phyloP scores from a whole-genome alignment of 1,140 invertebrate species.

The Bombus confusus region DNA sequence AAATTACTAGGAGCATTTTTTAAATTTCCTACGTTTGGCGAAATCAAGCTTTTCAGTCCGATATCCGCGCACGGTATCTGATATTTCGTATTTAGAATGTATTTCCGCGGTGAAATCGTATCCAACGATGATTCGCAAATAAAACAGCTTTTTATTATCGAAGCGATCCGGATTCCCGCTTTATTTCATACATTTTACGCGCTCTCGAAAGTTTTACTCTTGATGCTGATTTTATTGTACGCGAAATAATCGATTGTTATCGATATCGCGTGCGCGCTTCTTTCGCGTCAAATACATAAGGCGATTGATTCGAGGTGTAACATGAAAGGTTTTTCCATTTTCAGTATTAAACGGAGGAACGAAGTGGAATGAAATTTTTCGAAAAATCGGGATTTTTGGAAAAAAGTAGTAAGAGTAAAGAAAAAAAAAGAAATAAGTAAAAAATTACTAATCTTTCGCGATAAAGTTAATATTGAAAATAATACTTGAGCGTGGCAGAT shows the following conservation, averaged over 20 bases:
- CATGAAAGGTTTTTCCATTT: too few species aligned
- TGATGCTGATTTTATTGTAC: not conserved
- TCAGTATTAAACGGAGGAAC: too few species aligned
- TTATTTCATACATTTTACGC: not conserved
- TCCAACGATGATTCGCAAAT: not conserved
- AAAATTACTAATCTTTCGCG: not conserved
- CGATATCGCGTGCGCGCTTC: not conserved
- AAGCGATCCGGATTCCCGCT: not conserved
- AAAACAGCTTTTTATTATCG: not conserved
- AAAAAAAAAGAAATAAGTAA: too few species aligned
- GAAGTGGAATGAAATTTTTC: too few species aligned
- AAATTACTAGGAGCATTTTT: not conserved
- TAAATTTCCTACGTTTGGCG: not conserved
- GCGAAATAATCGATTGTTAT: not conserved
- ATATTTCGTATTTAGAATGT: not conserved
- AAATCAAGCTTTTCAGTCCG: not conserved
- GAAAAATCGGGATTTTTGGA: too few species aligned
- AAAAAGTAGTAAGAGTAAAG: too few species aligned
- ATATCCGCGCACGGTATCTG: not conserved
- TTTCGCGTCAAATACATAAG: too few species aligned
- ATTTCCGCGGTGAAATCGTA: not conserved
- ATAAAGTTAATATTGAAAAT: not conserved
- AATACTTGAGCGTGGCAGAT: rapidly evolving
- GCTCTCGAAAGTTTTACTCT: not conserved
- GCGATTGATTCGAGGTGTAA: too few species aligned